phyloP scores from a whole-genome alignment of 2,113 vertebrate genomes.

The Phylloscopus trochiloides region DNA sequence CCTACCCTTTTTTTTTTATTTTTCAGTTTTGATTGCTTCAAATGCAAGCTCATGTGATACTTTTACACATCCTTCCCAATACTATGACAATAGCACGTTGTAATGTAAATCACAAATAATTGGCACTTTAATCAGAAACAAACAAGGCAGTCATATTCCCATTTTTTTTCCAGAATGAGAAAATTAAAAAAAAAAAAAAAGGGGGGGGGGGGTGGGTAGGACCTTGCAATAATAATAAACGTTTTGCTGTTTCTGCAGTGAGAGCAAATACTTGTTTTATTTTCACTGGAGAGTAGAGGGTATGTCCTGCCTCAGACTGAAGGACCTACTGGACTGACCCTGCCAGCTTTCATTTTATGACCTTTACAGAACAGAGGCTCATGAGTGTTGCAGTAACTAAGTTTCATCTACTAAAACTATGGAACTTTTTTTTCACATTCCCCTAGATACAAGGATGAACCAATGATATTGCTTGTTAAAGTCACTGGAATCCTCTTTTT shows the following conservation, averaged over 20 bases:
- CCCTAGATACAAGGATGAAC: not conserved
- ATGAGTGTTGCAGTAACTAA: not conserved
- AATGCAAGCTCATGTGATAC: rapidly evolving
- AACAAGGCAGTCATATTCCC: not conserved
- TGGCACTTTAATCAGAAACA: not conserved
- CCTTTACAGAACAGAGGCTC: not conserved
- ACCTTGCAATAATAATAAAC: not conserved
- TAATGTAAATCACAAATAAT: not conserved
- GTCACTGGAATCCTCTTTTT: not conserved
- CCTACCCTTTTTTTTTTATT: not conserved
- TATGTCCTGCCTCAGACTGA: not conserved
- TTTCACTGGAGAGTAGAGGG: not conserved
- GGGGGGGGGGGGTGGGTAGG: too few relatives aligned
- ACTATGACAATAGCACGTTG: not conserved
- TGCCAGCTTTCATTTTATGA: not conserved
- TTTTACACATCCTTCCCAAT: not conserved
- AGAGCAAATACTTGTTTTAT: not conserved
- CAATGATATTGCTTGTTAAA: not conserved
- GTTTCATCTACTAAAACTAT: not conserved
- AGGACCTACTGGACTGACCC: not conserved
- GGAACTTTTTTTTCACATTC: not conserved
- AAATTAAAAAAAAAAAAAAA: not conserved
- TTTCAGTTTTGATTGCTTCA: not conserved
- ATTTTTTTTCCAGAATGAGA: not conserved
- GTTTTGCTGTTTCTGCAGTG: not conserved